A percentile compares a stretch with the other conserved stretches of the same genome.
Conservation (phyloP, 2,797 vertebrate species). For the Malacoraja senta region DNA sequence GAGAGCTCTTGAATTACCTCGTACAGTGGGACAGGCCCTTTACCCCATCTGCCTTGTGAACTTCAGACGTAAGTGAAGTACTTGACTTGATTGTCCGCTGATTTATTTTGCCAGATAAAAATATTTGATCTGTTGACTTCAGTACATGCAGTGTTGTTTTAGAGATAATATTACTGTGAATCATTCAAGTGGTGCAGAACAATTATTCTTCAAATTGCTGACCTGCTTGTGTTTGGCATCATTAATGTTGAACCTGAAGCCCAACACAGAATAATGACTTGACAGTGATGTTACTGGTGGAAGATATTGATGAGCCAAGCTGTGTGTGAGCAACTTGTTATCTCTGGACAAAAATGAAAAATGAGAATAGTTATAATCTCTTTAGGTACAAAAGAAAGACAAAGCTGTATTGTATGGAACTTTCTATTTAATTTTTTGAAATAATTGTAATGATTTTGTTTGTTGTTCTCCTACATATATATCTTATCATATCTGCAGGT, state of each 20-base stretch:
- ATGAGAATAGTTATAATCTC: not conserved
- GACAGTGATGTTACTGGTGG: not conserved
- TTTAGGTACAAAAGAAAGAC: not conserved
- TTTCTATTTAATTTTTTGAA: not conserved
- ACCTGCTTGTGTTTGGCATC: not conserved
- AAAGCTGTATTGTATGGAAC: not conserved
- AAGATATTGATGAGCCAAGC: not conserved
- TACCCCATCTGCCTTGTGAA: too few relatives aligned
- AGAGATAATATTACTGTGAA: not conserved
- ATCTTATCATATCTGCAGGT: too few relatives aligned
- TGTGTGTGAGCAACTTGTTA: not conserved
- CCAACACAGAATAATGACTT: not conserved
- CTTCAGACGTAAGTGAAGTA: too few relatives aligned
- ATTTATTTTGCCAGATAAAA: not conserved
- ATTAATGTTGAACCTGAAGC: not conserved
- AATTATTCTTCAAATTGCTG: not conserved
- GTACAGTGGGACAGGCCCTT: too few relatives aligned
- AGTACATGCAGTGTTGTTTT: not conserved
- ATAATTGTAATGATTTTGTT: not conserved
- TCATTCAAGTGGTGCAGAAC: not conserved
- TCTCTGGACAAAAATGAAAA: not conserved
- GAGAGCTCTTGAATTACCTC: too few relatives aligned
- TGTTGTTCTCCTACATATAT: not conserved
- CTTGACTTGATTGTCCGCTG: too few relatives aligned
- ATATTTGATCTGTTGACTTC: not conserved